phyloP scores from a whole-genome alignment of 2,113 vertebrate genomes.

The Nothocercus julius region DNA sequence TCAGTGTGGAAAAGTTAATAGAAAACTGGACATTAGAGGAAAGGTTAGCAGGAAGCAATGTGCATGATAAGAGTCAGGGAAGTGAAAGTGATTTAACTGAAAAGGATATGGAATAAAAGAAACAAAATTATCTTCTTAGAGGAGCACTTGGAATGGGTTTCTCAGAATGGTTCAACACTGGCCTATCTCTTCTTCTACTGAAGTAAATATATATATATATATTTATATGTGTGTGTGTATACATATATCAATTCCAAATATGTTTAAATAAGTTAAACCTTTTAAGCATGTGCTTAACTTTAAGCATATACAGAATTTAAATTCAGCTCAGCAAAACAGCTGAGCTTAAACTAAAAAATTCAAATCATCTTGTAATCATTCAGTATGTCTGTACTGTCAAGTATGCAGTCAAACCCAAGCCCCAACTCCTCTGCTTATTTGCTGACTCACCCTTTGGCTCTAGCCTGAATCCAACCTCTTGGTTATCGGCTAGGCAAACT shows the following conservation, averaged over 20 bases:
- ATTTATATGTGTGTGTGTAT: no score
- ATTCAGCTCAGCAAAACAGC: neutral
- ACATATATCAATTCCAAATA: neutral
- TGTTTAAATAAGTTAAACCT: neutral
- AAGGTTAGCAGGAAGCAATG: slow-evolving; percentile 18
- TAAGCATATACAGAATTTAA: neutral
- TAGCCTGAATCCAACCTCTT: neutral
- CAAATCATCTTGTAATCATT: neutral
- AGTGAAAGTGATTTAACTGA: neutral
- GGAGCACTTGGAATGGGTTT: neutral
- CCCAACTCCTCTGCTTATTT: neutral
- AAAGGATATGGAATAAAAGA: neutral
- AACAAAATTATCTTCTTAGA: neutral
- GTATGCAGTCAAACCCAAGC: neutral
- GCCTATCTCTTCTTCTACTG: neutral
- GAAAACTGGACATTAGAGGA: neutral
- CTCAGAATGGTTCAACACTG: neutral
- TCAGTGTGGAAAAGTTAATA: slow-evolving; percentile 3
- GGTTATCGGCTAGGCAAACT: neutral
- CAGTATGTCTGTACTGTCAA: neutral
- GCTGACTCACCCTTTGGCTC: neutral
- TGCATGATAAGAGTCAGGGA: neutral
- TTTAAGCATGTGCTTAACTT: neutral
- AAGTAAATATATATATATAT: neutral
- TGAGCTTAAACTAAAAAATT: neutral